Evolutionary conservation across 1,140 invertebrate genomes (phyloP).

Genomic region (Drosophila aff.): DNA sequence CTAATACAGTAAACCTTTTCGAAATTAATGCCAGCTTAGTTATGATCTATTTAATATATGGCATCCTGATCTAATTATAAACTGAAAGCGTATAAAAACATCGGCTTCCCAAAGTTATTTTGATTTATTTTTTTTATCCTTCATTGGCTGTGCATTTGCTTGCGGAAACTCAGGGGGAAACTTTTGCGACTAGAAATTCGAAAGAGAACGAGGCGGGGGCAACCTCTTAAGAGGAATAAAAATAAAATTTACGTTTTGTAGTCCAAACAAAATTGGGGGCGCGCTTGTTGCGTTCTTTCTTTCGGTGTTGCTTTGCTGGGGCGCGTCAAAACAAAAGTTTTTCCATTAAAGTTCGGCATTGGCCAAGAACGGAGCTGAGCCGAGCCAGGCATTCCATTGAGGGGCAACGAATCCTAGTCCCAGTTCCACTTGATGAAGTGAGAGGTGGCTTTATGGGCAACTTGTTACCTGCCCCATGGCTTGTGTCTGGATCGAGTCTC

Average conservation of each 20-base stretch:
- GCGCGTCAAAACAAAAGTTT: conserved; percentile 80
- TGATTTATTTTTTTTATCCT: not conserved
- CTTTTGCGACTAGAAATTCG: conserved; percentile 29
- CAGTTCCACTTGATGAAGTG: conserved; percentile 47
- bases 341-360: conserved; percentile 77
- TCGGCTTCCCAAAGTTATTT: not conserved
- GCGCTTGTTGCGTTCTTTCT: conserved; percentile 50
- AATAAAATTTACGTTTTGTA: conserved; percentile 71
- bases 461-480: conserved; percentile 68
- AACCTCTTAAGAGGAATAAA: conserved; percentile 60
- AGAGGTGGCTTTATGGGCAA: conserved; percentile 66
- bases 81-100: not conserved
- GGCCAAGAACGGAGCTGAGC: conserved; percentile 21
- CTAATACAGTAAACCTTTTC: not conserved
- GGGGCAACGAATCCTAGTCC: conserved; percentile 19
- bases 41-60: too few relatives aligned
- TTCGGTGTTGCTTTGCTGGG: conserved; percentile 34
- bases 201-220: not conserved
- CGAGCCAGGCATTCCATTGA: not conserved
- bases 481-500: conserved; percentile 42
- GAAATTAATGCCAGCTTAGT: not conserved
- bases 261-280: conserved; percentile 53
- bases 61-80: too few relatives aligned
- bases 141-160: conserved; percentile 46
- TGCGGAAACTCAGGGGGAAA: conserved; percentile 22